Conservation (phyloP, 2,113 vertebrate species). For the Psophia crepitans region DNA sequence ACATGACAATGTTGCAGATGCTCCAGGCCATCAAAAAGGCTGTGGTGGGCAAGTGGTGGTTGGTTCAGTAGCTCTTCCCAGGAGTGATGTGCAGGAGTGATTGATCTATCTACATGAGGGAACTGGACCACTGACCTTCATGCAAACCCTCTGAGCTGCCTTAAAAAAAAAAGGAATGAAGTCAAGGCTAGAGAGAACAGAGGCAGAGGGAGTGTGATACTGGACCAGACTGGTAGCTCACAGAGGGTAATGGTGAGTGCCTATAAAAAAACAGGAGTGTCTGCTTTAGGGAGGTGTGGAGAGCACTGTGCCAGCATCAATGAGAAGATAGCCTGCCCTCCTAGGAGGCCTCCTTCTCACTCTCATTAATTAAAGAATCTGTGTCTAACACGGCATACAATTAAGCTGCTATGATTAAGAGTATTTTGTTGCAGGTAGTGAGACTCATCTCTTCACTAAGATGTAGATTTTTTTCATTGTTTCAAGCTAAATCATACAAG, state of each 20-base stretch:
- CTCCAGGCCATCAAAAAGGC: background rate
- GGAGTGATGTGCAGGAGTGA: background rate
- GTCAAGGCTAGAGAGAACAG: background rate
- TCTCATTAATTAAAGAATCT: background rate
- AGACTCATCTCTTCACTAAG: background rate
- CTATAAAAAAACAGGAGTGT: background rate
- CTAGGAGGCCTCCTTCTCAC: background rate
- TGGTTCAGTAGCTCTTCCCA: background rate
- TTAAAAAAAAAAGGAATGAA: background rate
- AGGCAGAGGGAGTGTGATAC: background rate
- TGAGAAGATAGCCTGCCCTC: background rate
- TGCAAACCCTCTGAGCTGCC: background rate
- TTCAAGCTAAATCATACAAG: background rate
- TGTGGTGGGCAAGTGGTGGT: background rate
- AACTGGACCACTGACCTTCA: background rate
- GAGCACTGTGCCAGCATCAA: background rate
- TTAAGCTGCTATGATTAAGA: background rate
- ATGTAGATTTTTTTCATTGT: background rate
- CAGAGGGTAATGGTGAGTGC: background rate
- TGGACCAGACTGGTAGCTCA: background rate
- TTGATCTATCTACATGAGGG: background rate
- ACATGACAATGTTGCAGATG: background rate
- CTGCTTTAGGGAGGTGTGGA: background rate
- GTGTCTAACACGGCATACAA: background rate
- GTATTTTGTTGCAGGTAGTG: background rate